Base-by-base conservation (phyloP, 2,888 invertebrate species). In the Esperia sulphurella region DNA sequence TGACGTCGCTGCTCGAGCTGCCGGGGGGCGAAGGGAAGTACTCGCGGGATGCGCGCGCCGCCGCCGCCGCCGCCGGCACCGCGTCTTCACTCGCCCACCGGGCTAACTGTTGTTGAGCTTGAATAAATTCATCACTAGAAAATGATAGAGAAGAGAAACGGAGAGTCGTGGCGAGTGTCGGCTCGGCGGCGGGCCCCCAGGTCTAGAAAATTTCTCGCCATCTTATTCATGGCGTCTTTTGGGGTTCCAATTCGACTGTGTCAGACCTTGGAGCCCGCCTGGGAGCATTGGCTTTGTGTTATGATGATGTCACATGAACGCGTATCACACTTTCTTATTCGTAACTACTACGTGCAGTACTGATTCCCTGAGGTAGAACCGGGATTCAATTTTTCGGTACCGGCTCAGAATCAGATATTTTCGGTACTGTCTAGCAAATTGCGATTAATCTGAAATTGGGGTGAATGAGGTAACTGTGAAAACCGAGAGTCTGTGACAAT, bases 111-210 rank as follows among this genome's bases (percentile, higher is more conserved):
- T 95, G 96, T 95, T 95, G 96, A 95, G 96, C 96, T 95, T 96
- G 95, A 95, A 96, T 95, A 95, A 96, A 96, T 94, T 95, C 95
- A 95, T 95, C 96, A 95, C 96, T 96, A 95, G 94, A 95, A 95
- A 95, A 95, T 94, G 95, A 94, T 93, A 94, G 93, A 86, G 92
- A 92, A 92, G 93, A 92, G 92, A 91, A 92, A 92, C 92, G 92
- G 92, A 92, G 90, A 90, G 91, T 49, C 48, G 48, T 39, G 45
- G 50, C 53, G 51, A 44, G 48, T 47, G 48, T 50, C 43, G 9
- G 49, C 41, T 38, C 43, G 30, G 54, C 50, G 59, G 58, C 65
- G 62, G 65, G 63, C 68, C 63, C 61, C 58, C 51, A 46, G 55
- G 55, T 55, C 28, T 35, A 5, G 5, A 5, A 5, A 21, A 21